Base-by-base conservation (phyloP, 2,888 invertebrate species). In the Seira sanloemensis region DNA sequence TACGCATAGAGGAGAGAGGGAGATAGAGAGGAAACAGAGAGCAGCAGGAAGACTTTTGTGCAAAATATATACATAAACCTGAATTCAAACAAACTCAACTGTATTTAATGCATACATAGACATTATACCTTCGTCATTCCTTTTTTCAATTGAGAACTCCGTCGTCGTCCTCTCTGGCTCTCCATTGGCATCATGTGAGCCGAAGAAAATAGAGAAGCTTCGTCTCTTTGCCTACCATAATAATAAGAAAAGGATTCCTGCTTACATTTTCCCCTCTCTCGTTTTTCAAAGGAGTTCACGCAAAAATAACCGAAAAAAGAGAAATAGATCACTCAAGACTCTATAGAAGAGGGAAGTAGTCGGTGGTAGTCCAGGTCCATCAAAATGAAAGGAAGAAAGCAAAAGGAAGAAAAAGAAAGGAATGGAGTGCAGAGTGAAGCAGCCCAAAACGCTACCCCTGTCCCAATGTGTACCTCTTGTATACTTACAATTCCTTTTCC, bases 71-170 rank as follows among this genome's bases (percentile, higher is more conserved):
- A 37, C 4, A 37, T 16, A 58, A 58, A 58, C 5, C 58, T n/a
- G 58, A 58, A 58, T n/a, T 58, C 58, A 58, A 58, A 58, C 58
- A 58, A n/a, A 58, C 58, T 58, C 58, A 58, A 58, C 58, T 58
- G 58, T 58, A 58, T 58, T 58, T 58, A 58, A 58, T 58, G n/a
- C 18, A 58, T 58, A 9, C n/a, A 58, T 18, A n/a, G 9, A 7
- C 58, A n/a, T n/a, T n/a, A n/a, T 58, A 7, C n/a, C 58, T 58
- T 58, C n/a, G 2, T 58, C 4, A 7, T 58, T 18, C 18, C n/a
- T 18, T n/a, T 58, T 18, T 18, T 58, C n/a, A 58, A 58, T 58
- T 58, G 16, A n/a, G 58, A 58, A 18, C n/a, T n/a, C n/a, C n/a
- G n/a, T n/a, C n/a, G n/a, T n/a, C n/a, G n/a, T n/a, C n/a, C n/a